Conservation (phyloP, 2,888 invertebrate species). For the Chrysomela aeneicollis region DNA sequence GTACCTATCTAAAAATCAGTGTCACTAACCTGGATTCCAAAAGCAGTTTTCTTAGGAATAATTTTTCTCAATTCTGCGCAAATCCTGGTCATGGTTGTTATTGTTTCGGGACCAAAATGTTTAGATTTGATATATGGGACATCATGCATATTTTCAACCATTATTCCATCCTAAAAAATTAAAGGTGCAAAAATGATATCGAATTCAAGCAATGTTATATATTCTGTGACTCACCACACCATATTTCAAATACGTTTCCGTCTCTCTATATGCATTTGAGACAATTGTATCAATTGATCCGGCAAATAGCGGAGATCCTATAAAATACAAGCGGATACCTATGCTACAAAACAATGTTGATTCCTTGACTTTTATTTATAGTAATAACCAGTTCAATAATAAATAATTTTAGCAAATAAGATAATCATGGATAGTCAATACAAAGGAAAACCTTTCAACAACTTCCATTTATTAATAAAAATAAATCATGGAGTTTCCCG, state of each 20-base stretch:
- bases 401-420: no score
- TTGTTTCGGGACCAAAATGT: conserved; percentile 71
- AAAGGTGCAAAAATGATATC: conserved; percentile 1
- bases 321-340: conserved; percentile 21
- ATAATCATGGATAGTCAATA: no score
- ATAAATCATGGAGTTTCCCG: no score
- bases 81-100: conserved; percentile 73
- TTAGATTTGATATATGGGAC: conserved; percentile 71
- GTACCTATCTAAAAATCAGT: no score
- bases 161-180: conserved; percentile 69
- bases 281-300: conserved; percentile 66
- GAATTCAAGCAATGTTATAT: background rate
- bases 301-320: conserved; percentile 70
- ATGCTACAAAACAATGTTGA: no score
- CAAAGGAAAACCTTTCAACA: no score
- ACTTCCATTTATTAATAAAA: no score
- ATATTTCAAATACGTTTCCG: conserved; percentile 67
- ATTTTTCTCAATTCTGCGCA: conserved; percentile 67
- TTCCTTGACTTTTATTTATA: no score
- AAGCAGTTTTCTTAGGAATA: conserved; percentile 63
- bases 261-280: conserved; percentile 68
- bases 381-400: no score
- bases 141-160: conserved; percentile 85
- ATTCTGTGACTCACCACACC: conserved; percentile 65
- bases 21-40: conserved; percentile 68